Base-by-base conservation (phyloP, 2,888 invertebrate genomes). In the Terebella lapidaria region DNA sequence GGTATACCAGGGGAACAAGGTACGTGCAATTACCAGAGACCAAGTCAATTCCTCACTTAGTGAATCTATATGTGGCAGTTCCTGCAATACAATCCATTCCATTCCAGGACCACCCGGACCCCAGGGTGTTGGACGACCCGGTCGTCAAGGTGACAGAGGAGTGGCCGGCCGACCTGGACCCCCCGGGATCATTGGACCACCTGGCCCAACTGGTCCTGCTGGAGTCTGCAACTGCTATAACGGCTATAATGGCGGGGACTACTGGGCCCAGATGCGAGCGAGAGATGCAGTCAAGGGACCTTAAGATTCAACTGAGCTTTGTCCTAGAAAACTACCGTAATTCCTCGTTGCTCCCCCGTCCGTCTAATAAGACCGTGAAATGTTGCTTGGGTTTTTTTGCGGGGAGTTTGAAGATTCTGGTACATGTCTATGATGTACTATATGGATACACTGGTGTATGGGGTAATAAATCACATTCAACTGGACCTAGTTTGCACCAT, bases 211-310 rank as follows among this genome's bases (percentile, higher is more conserved):
- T 22, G 49, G 49, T 15, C 18, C 49, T 5, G n/a, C 15, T 10
- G 49, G 49, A 15, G 22, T 24, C 5, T 10, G 49, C 18, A n/a
- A 22, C 49, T 49, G 49, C 24, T 20, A 22, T 22, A 5, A 10
- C 5, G 49, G 49, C 10, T 20, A n/a, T 49, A 22, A 49, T 10
- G 24, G 10, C n/a, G 22, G 5, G 5, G 24, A 49, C 49, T 49
- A 49, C 49, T 22, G 10, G 24, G 10, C 49, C 5, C 49, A 22
- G 22, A 15, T 49, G 18, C 49, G 49, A 49, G 49, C 49, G 5
- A 49, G 49, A 22, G 49, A 22, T 49, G 49, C 10, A 5, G 49
- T 49, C 49, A 49, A 49, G 49, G 49, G 49, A 22, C 49, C 49
- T 49, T 49, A 22, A 49, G 24, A 49, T 35, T 35, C 42, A 35